A percentile compares a stretch with the other conserved stretches of the same genome.
phyloP scores from a whole-genome alignment of 2,113 vertebrate genomes.

The Aythya baeri region DNA sequence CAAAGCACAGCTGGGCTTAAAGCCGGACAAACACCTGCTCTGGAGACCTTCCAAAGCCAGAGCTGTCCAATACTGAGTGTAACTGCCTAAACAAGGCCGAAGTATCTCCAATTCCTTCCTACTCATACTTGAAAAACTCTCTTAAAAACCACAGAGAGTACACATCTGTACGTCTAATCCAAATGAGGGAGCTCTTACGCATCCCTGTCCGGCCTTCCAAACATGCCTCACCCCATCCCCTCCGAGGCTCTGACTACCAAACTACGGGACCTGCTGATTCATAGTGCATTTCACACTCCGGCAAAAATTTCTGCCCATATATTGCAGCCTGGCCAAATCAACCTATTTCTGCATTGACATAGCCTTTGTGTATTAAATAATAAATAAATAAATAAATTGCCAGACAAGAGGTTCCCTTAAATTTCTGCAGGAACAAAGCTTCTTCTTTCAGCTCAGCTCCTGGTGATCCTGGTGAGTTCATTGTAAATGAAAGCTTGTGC shows the following conservation, averaged over 20 bases:
- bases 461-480: accelerated
- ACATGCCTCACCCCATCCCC: not conserved
- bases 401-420: not conserved
- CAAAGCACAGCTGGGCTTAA: not conserved
- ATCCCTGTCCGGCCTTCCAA: not conserved
- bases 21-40: not conserved
- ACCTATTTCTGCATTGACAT: accelerated
- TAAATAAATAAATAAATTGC: not conserved
- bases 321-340: not conserved
- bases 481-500: not conserved
- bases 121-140: not conserved
- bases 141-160: not conserved
- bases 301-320: not conserved
- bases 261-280: not conserved
- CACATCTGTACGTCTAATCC: not conserved
- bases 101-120: not conserved
- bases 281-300: not conserved
- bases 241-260: not conserved
- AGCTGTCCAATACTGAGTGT: not conserved
- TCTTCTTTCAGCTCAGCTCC: not conserved
- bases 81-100: not conserved
- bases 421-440: not conserved
- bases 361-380: not conserved
- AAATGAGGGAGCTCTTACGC: not conserved
- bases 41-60: not conserved